Evolutionary conservation across 1,140 invertebrate species (phyloP).

Genomic region (Glossosoma conforme): DNA sequence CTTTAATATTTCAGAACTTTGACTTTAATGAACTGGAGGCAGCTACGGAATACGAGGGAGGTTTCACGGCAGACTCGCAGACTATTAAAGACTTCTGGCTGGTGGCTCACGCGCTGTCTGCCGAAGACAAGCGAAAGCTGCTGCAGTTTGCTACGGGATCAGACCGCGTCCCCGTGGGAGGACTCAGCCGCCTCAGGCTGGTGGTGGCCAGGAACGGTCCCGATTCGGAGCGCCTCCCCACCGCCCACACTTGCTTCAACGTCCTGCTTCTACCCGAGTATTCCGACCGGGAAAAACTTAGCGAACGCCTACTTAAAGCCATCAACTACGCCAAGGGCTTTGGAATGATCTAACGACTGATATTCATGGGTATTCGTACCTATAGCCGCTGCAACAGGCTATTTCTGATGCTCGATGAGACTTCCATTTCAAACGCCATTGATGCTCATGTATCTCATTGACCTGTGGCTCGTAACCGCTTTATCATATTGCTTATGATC

Average conservation of each 20-base stretch:
- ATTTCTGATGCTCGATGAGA: too few species aligned
- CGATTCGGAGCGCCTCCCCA: slow-evolving; percentile 74
- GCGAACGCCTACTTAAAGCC: slow-evolving; percentile 83
- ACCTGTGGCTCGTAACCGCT: too few species aligned
- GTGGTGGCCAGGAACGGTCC: slow-evolving; percentile 74
- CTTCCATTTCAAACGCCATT: too few species aligned
- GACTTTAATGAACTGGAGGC: slow-evolving; percentile 87
- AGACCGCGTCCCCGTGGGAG: slow-evolving; percentile 89
- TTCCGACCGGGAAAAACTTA: slow-evolving; percentile 73
- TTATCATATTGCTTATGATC: too few species aligned
- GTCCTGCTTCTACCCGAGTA: slow-evolving; percentile 90
- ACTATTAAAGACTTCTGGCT: slow-evolving; percentile 91
- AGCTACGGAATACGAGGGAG: slow-evolving; percentile 89
- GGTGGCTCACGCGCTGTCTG: slow-evolving; percentile 79
- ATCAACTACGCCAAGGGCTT: slow-evolving; percentile 87
- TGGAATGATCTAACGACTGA: slow-evolving; percentile 81
- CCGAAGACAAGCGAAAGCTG: slow-evolving; percentile 84
- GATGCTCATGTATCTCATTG: too few species aligned
- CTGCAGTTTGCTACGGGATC: slow-evolving; percentile 93
- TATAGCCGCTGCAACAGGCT: too few species aligned
- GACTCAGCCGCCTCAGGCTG: slow-evolving; percentile 83
- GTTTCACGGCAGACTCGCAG: slow-evolving; percentile 77
- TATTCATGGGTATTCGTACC: too few species aligned
- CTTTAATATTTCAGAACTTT: slow-evolving; percentile 60
- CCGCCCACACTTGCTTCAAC: slow-evolving; percentile 95